Base-by-base conservation (phyloP, 2,113 vertebrate genomes). In the Piliocolobus tephrosceles region DNA sequence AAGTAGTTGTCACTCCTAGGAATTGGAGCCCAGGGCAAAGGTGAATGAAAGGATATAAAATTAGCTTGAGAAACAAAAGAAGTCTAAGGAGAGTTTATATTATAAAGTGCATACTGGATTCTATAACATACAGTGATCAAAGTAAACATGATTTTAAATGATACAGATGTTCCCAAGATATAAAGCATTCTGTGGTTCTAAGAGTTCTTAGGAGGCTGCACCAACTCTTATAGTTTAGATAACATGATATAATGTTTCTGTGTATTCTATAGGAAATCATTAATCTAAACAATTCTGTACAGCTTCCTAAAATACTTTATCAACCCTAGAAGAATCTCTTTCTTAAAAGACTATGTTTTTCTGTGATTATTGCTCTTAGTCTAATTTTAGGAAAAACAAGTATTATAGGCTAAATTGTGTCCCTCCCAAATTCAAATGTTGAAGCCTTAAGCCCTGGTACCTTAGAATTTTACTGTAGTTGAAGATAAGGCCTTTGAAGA, bases 111-210 rank as follows among this genome's bases (percentile, higher is more conserved):
- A 1, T 66, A 5, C 17, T 88, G 32, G 25, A 58, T 76, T 88
- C 23, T 20, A 5, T 52, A 73, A 58, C 27, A 73, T 81, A n/a
- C 5, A 40, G 16, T 57, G 4, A 57, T 94, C 61, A 92, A 80
- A 80, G 58, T 75, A 84, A 94, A 89, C 75, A 66, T 38, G 25
- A 73, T 84, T 96, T 95, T 79, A 96, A 93, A 94, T 61, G 47
- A 79, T 61, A 52, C 22, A 66, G 55, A 64, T 92, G 47, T 81
- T 97, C 13, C 38, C 38, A 80, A 84, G 79, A 91, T 78, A 70
- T 5, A 83, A 84, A 95, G 35, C 3, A 52, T 83, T 86, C 32
- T 86, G 10, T 72, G 23, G 43, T 86, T 93, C 58, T 83, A 57
- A 73, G 78, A 73, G 43, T 72, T 75, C 61, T 72, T 64, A 47